These are phyloP conservation scores for Limnephilus rhombicus DNA, from an alignment of 2,888 invertebrate genomes.

Conservation along the genomic window DNA sequence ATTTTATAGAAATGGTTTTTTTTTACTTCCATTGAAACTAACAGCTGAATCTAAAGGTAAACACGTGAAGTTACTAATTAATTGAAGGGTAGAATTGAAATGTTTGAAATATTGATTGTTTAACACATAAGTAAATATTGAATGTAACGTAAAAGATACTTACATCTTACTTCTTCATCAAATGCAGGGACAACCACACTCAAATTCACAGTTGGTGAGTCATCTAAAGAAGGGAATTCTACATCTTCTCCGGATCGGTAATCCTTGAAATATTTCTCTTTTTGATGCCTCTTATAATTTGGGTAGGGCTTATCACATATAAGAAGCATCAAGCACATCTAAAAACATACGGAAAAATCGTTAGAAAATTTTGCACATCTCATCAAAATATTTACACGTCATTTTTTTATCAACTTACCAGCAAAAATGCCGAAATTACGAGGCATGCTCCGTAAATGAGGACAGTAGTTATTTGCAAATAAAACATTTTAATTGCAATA, in stretches of 20 bases:
- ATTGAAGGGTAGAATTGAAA: too few species aligned
- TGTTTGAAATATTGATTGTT: neutral
- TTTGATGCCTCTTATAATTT: constrained; percentile 81
- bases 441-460: constrained; percentile 62
- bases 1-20: neutral
- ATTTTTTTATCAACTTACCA: constrained; percentile 44
- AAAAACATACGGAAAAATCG: constrained; percentile 68
- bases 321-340: constrained; percentile 81
- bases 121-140: neutral
- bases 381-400: constrained; percentile 7
- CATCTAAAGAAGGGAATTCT: constrained; percentile 86
- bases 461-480: constrained; percentile 61
- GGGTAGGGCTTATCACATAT: constrained; percentile 83
- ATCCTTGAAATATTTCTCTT: constrained; percentile 87
- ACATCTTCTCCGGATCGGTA: constrained; percentile 75
- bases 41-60: too few species aligned
- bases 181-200: constrained; percentile 98
- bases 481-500: constrained; percentile 59
- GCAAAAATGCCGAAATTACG: constrained; percentile 57
- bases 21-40: neutral
- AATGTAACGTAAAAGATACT: constrained; percentile 70
- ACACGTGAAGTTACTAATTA: too few species aligned
- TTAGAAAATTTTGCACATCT: neutral
- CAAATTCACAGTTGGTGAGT: constrained; percentile 84
- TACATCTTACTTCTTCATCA: constrained; percentile 95